Evolutionary conservation across 2,113 vertebrate species (phyloP).

Genomic region (Gymnorhina tibicen): DNA sequence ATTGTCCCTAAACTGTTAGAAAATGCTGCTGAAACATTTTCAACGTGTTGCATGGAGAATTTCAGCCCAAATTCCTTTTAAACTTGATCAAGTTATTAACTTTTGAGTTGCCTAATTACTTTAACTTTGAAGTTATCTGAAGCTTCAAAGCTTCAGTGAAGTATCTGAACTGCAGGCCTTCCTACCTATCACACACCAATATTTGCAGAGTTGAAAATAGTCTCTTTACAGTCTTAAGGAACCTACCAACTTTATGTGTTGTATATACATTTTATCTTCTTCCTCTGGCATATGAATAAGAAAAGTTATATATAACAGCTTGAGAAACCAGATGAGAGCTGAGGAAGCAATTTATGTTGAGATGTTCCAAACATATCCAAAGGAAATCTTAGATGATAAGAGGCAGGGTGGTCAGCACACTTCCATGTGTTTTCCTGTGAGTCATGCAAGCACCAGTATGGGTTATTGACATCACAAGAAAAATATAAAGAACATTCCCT

Average conservation of each 20-base stretch:
- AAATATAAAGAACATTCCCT: not conserved
- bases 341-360: not conserved
- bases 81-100: not conserved
- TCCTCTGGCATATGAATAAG: not conserved
- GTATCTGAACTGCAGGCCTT: not conserved
- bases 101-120: not conserved
- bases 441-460: not conserved
- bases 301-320: not conserved
- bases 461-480: not conserved
- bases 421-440: not conserved
- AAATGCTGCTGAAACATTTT: not conserved
- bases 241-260: not conserved
- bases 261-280: not conserved
- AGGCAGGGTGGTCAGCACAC: not conserved
- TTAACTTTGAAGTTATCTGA: not conserved
- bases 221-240: not conserved
- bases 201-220: not conserved
- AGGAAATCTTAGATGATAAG: not conserved
- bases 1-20: not conserved
- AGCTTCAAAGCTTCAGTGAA: too few relatives aligned
- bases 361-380: not conserved
- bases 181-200: not conserved
- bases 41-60: not conserved
- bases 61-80: not conserved
- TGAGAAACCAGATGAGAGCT: not conserved